A percentile compares a stretch with the other conserved stretches of the same genome.
Evolutionary conservation across 1,140 invertebrate genomes (phyloP).

Genomic region (Dermatophagoides farinae): DNA sequence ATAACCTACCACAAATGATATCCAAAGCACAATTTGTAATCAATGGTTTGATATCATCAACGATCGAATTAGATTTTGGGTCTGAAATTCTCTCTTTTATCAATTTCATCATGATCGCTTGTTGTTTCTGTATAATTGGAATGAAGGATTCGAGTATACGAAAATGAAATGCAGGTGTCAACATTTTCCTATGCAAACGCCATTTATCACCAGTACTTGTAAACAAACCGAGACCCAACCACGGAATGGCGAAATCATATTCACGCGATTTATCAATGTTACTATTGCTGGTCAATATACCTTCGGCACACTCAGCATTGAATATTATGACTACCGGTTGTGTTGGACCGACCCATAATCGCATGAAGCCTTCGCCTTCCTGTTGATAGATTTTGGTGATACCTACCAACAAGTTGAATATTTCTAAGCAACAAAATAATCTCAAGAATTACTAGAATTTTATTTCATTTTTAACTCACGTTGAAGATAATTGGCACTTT

Average conservation of each 20-base stretch:
- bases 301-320: slow-evolving; percentile 16
- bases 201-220: slow-evolving; percentile 54
- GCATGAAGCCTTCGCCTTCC: background rate
- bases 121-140: slow-evolving; percentile 53
- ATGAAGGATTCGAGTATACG: slow-evolving; percentile 64
- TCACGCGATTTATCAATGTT: slow-evolving; percentile 58
- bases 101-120: slow-evolving; percentile 25
- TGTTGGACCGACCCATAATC: slow-evolving; percentile 6
- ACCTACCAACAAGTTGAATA: slow-evolving; percentile 5
- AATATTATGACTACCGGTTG: slow-evolving; percentile 9
- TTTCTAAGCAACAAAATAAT: slow-evolving; percentile 3
- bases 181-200: slow-evolving; percentile 52
- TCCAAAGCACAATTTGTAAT: slow-evolving; percentile 66
- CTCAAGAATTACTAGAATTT: background rate
- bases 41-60: slow-evolving; percentile 44
- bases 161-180: slow-evolving; percentile 77
- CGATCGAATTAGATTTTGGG: background rate
- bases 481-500: background rate
- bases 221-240: slow-evolving; percentile 64
- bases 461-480: slow-evolving; percentile 3
- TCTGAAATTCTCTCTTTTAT: background rate
- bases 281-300: slow-evolving; percentile 42
- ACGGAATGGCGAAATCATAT: slow-evolving; percentile 47
- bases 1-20: slow-evolving; percentile 43
- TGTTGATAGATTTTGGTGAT: slow-evolving; percentile 10